A percentile compares a stretch with the other conserved stretches of the same genome.
These are phyloP conservation scores for Trididemnum miniatum DNA, from an alignment of 23 tunicate species.

Conservation along the genomic window DNA sequence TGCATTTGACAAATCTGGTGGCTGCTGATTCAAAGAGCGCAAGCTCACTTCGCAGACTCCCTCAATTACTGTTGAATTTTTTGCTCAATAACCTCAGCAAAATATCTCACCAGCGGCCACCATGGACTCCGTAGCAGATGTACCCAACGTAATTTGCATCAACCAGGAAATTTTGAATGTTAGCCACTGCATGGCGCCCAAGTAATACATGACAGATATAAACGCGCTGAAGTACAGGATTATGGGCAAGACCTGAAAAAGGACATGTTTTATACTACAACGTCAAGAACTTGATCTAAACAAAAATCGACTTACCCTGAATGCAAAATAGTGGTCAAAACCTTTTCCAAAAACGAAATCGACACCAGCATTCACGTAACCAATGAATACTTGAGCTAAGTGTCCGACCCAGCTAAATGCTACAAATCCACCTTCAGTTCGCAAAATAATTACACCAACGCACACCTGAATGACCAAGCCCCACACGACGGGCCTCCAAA, in stretches of 20 bases:
- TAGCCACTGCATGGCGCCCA: slow-evolving; percentile 75
- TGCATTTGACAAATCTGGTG: too few species aligned
- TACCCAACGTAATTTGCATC: slow-evolving; percentile 60
- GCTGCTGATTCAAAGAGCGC: too few species aligned
- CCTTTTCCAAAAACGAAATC: slow-evolving; percentile 36
- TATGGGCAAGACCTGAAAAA: slow-evolving; percentile 55
- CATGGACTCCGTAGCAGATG: slow-evolving; percentile 70
- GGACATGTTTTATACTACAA: too few species aligned
- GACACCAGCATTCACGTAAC: slow-evolving; percentile 5
- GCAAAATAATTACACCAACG: slow-evolving; percentile 39
- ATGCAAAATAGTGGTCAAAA: slow-evolving; percentile 48
- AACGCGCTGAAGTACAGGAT: slow-evolving; percentile 66
- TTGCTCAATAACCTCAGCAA: too few species aligned
- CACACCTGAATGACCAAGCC: slow-evolving; percentile 52
- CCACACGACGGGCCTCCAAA: slow-evolving; percentile 70
- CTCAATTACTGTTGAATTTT: too few species aligned
- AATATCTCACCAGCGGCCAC: slow-evolving; percentile 59
- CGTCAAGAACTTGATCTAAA: too few species aligned
- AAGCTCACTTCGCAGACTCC: too few species aligned
- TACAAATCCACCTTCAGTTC: slow-evolving; percentile 52
- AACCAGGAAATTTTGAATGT: slow-evolving; percentile 57
- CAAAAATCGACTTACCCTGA: slow-evolving; percentile 26
- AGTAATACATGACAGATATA: slow-evolving; percentile 59
- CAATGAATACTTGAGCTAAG: slow-evolving; percentile 40
- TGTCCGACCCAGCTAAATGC: slow-evolving; percentile 49